Percentiles rank a stretch among this genome's conserved stretches.
These are phyloP conservation scores for Paracanthobrama guichenoti DNA, from an alignment of 2,113 vertebrate genomes.

Conservation along the genomic window DNA sequence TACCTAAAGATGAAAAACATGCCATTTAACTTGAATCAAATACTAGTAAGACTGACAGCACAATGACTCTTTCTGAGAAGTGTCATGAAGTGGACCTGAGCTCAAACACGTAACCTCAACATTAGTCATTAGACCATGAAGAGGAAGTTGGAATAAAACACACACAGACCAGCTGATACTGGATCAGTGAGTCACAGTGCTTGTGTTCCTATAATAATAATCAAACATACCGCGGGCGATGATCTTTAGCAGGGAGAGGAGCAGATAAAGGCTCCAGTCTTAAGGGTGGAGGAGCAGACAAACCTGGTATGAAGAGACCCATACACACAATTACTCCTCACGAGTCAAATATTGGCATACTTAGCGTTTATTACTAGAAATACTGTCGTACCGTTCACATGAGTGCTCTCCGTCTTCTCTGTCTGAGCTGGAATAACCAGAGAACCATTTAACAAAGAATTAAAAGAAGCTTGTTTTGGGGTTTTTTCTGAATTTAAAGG, in stretches of 20 bases:
- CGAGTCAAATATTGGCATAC: not conserved
- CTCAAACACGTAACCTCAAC: not conserved
- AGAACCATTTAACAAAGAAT: not conserved
- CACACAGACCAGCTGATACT: not conserved
- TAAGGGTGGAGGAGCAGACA: conserved; percentile 49
- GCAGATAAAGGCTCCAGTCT: conserved; percentile 37
- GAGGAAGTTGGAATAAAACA: not conserved
- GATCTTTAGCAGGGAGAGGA: conserved; percentile 64
- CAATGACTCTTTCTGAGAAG: not conserved
- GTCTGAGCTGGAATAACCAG: conserved; percentile 39
- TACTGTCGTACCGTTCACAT: conserved; percentile 50
- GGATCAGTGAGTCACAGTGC: not conserved
- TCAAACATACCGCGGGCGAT: conserved; percentile 67
- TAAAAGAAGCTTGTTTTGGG: not conserved
- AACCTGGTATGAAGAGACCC: conserved; percentile 53
- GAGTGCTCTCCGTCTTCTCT: not conserved
- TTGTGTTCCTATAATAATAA: not conserved
- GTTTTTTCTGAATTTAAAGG: not conserved
- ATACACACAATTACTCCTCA: not conserved
- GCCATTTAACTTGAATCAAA: not conserved
- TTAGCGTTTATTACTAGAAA: not conserved
- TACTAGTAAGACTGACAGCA: not conserved
- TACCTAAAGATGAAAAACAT: conserved; percentile 76
- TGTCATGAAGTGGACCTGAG: not conserved
- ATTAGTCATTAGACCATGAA: not conserved